Base-by-base conservation (phyloP, 2,797 vertebrate species). In the Pseudomugil gertrudae region DNA sequence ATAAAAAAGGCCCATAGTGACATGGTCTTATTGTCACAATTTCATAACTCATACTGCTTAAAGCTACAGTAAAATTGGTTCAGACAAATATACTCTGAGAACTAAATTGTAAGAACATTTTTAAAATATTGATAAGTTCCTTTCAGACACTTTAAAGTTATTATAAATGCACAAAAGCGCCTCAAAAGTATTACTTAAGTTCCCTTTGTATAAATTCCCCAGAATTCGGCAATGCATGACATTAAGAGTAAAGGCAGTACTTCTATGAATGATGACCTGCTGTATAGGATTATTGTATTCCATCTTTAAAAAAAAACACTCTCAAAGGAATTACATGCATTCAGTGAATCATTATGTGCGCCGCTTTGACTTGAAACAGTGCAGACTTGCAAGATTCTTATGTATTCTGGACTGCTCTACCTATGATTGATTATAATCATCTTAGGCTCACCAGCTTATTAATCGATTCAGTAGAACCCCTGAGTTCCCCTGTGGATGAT, bases 351-450 rank as follows among this genome's bases (percentile, higher is more conserved):
- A 80, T 79, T 67, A 65, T 61, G 38, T 53, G 48, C n/a, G 66
- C 38, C 9, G 27, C 47, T 84, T 80, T 74, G 60, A 74, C 59
- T 76, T 45, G 35, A 69, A 76, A 67, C 9, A 13, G 45, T 51
- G 78, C 65, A 45, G 63, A 57, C 36, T 55, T 38, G 48, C 32
- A 30, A 43, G 52, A 66, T 72, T 32, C 45, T 63, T 74, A 55
- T 74, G 69, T 69, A 73, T 79, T 87, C 72, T 66, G 21, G 47
- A 63, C 61, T 73, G 76, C 86, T 73, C 79, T 60, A 38, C 52
- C 61, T 58, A 58, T 92, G 91, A 94, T 91, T 92, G 87, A 94
- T 94, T 90, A 82, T 81, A 69, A 80, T 72, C 26, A 84, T 90
- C 77, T 70, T 72, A 76, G 73, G 74, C 78, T 79, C 89, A 89